A percentile compares a stretch with the other conserved stretches of the same genome.
These are phyloP conservation scores for Rhingia campestris DNA, from an alignment of 2,888 invertebrate genomes.

Conservation along the genomic window DNA sequence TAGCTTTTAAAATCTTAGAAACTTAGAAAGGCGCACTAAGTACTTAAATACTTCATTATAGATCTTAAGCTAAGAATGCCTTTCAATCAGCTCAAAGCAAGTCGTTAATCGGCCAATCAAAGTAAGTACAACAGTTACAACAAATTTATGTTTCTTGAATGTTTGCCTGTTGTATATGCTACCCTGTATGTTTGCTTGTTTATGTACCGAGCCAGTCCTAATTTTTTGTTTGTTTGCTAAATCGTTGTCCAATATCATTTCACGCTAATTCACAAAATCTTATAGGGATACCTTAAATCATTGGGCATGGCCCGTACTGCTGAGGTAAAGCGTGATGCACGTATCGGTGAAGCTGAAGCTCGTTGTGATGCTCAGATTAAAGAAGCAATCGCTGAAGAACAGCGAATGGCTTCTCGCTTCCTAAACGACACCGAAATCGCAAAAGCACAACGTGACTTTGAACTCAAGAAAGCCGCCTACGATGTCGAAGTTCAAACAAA, in stretches of 20 bases:
- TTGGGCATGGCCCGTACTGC: slow-evolving; percentile 97
- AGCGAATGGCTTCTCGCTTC: slow-evolving; percentile 96
- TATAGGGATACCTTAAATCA: slow-evolving; percentile 90
- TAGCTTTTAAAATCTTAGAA: too few species aligned
- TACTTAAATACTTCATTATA: too few species aligned
- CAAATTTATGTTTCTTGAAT: slow-evolving; percentile 25
- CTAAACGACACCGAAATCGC: slow-evolving; percentile 98
- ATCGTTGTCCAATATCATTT: background rate
- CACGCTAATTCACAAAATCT: slow-evolving; percentile 31
- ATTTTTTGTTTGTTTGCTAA: background rate
- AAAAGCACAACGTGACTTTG: slow-evolving; percentile 97
- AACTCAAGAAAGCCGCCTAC: slow-evolving; percentile 97
- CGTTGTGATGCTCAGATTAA: slow-evolving; percentile 89
- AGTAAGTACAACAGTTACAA: slow-evolving; percentile 33
- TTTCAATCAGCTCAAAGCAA: too few species aligned
- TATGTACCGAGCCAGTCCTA: background rate
- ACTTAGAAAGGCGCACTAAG: too few species aligned
- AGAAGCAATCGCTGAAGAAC: slow-evolving; percentile 98
- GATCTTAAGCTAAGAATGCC: too few species aligned
- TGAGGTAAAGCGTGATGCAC: slow-evolving; percentile 96
- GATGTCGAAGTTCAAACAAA: slow-evolving; percentile 97
- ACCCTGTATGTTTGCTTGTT: slow-evolving; percentile 20
- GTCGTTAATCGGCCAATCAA: background rate
- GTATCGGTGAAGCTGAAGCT: slow-evolving; percentile 98
- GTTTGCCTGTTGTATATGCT: background rate